Evolutionary conservation across 2,888 invertebrate species (phyloP), one percentile per base, ranked within the genome.

Genomic region (Parnassius mnemosyne): DNA sequence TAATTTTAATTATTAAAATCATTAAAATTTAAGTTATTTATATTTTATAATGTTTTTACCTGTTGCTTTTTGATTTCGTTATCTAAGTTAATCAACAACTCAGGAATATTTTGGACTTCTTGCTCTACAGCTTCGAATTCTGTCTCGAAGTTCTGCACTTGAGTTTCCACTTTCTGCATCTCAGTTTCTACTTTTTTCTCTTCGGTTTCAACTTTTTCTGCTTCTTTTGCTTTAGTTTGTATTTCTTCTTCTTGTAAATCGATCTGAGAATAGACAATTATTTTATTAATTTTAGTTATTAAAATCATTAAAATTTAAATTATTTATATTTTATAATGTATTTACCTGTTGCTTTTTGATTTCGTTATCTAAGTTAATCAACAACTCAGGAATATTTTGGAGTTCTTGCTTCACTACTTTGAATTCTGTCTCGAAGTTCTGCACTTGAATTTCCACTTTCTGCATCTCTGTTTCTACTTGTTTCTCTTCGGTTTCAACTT

Each of bases 361-460:
- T 65, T 87, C 85, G 13, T 79, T 81, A 53, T 87, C 86, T 66
- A 88, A 72, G 60, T 73, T 79, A 12, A 73, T 72, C 1, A 89
- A 70, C 41, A 81, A 74, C 3, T 85, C 85, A 47, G 82, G 86
- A 42, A 88, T 83, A 60, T 84, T 87, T 43, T 81, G 78, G 0
- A 79, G 78, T 25, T 71, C 74, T 49, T 70, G 70, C 64, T 72
- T 77, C 1, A 71, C 71, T 0, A 69, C 58, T 43, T 75, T 71
- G 1, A 74, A 67, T 50, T 74, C 70, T 0, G 58, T 50, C 43
- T 64, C 55, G 50, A 65, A 54, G 57, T 57, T 64, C 43, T 54
- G 62, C 7, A 62, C 66, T n/a, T 64, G 63, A 47, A 66, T 69
- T 34, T 63, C 58, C 44, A 58, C 20, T 10, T 55, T 54, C 16